These are phyloP conservation scores for Apteryx owenii DNA, from an alignment of 2,113 vertebrate species.

Conservation along the genomic window DNA sequence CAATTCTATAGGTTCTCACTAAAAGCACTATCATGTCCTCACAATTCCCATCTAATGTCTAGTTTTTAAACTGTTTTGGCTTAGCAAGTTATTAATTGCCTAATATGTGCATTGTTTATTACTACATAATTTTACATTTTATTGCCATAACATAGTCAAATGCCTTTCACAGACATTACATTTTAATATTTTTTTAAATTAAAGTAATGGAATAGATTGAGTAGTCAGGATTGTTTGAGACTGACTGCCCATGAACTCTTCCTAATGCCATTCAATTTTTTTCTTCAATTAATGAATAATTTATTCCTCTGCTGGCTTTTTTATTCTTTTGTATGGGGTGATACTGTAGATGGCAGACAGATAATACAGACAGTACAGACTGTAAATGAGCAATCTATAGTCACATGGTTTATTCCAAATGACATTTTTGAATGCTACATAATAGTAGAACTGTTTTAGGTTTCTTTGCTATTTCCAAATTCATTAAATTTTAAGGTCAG, in stretches of 20 bases:
- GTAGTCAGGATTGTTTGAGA: neutral
- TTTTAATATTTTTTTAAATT: neutral
- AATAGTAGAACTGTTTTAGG: neutral
- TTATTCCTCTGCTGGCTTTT: neutral
- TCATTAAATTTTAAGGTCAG: neutral
- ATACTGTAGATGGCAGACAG: neutral
- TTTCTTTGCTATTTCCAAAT: neutral
- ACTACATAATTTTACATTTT: neutral
- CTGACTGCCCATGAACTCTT: neutral
- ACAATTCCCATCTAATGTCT: neutral
- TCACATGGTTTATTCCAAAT: accelerated
- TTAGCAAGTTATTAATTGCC: neutral
- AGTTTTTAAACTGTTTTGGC: neutral
- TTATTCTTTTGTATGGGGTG: neutral
- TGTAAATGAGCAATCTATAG: neutral
- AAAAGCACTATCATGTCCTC: neutral
- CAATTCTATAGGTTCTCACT: neutral
- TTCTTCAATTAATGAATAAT: neutral
- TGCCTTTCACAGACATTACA: neutral
- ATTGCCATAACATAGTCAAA: neutral
- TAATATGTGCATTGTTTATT: neutral
- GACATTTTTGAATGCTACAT: neutral
- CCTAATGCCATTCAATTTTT: neutral
- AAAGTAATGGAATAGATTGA: neutral
- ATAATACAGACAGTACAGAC: neutral